Conservation (phyloP, 1,140 invertebrate species). For the Drosophila sp. region DNA sequence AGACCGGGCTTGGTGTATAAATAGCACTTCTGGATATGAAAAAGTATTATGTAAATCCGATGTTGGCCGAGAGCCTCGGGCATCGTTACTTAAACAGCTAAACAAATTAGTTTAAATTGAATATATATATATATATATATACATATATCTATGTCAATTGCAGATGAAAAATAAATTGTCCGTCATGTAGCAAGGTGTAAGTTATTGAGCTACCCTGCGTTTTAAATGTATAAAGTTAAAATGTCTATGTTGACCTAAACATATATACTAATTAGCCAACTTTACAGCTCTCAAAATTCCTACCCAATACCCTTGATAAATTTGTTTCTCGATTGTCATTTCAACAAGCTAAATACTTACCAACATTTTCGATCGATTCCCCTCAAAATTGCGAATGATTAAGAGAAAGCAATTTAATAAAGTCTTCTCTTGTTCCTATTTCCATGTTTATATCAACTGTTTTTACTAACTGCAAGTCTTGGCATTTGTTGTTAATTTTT, state of each 20-base stretch:
- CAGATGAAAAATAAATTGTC: conserved; percentile 76
- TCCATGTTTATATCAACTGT: background rate
- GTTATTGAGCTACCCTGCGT: conserved; percentile 32
- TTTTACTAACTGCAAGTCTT: conserved; percentile 24
- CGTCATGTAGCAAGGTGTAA: conserved; percentile 55
- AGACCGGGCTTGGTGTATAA: background rate
- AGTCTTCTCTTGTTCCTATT: background rate
- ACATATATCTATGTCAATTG: conserved; percentile 52
- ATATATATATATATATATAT: conserved; percentile 35
- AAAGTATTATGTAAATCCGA: conserved; percentile 40
- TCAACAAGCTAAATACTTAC: background rate
- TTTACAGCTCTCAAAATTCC: background rate
- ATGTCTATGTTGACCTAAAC: conserved; percentile 4
- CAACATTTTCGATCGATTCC: conserved; percentile 6
- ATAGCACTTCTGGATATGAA: background rate
- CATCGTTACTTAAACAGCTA: background rate
- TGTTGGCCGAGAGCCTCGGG: background rate
- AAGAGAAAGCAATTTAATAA: no score
- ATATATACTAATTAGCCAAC: conserved; percentile 20
- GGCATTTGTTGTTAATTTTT: conserved; percentile 11
- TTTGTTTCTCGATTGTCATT: background rate
- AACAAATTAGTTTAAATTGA: conserved; percentile 2
- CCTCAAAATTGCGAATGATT: background rate
- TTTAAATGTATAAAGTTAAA: background rate
- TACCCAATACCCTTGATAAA: background rate